Percentiles rank a stretch among this genome's conserved stretches.
Evolutionary conservation across 2,797 vertebrate genomes (phyloP).

Genomic region (Bryconaethiops microstoma): DNA sequence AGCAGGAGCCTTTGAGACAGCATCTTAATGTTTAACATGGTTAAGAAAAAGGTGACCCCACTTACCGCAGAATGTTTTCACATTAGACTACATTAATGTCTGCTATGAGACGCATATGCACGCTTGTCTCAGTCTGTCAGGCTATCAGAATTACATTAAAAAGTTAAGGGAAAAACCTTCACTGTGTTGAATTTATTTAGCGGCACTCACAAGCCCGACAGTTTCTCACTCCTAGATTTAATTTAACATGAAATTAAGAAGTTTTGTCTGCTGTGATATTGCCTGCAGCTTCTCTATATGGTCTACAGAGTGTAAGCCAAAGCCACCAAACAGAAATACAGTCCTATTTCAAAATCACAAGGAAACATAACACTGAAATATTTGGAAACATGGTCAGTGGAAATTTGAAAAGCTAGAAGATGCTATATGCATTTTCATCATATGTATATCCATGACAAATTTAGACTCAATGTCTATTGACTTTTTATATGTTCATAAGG

Average conservation of each 20-base stretch:
- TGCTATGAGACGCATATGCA: not conserved
- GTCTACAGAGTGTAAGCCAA: not conserved
- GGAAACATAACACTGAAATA: not conserved
- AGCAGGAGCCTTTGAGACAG: no score
- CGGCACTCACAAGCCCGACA: not conserved
- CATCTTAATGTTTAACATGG: no score
- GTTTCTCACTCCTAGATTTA: not conserved
- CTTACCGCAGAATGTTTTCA: not conserved
- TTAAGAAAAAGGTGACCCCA: no score
- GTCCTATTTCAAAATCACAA: not conserved
- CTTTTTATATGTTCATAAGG: no score
- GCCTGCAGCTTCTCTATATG: not conserved
- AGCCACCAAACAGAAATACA: not conserved
- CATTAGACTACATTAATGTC: not conserved
- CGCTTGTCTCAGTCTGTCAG: not conserved
- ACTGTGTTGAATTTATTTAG: not conserved
- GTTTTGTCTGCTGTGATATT: not conserved
- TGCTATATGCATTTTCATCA: not conserved
- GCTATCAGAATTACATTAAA: not conserved
- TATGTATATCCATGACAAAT: no score
- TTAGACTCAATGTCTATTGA: no score
- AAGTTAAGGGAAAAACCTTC: not conserved
- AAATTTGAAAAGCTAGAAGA: not conserved
- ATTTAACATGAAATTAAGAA: slow-evolving; percentile 3
- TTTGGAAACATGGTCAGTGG: not conserved